Evolutionary conservation across 2,888 invertebrate species (phyloP).

Genomic region (Leptogaster cylindrica): DNA sequence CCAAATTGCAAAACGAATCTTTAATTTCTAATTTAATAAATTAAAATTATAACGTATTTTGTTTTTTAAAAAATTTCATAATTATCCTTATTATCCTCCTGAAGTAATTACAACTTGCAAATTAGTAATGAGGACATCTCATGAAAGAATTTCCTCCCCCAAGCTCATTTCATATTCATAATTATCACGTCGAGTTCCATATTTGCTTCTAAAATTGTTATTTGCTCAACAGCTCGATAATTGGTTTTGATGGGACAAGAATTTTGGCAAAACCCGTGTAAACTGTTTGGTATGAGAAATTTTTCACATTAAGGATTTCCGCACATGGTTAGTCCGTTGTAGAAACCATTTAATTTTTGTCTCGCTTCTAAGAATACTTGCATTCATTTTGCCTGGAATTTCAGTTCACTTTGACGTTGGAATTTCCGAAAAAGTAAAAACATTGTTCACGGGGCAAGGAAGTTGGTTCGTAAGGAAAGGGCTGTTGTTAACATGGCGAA

Average conservation of each 20-base stretch:
- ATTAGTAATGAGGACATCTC: constrained; percentile 17
- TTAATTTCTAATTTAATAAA: no score
- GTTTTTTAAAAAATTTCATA: neutral
- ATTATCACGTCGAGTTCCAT: constrained; percentile 32
- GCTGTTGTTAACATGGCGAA: constrained; percentile 33
- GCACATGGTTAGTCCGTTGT: constrained; percentile 10
- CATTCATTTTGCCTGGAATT: constrained; percentile 30
- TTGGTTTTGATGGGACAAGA: constrained; percentile 17
- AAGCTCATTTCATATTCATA: constrained; percentile 28
- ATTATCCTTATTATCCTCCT: neutral
- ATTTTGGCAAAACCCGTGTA: no score
- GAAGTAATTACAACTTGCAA: constrained; percentile 14
- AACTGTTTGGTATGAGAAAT: no score
- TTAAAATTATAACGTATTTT: no score
- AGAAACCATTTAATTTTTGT: neutral
- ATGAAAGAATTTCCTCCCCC: neutral
- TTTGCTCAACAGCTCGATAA: constrained; percentile 31
- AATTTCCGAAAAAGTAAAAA: constrained; percentile 2
- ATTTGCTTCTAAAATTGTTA: constrained; percentile 29
- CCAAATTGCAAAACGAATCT: no score
- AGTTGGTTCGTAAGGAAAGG: neutral
- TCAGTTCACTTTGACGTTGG: neutral
- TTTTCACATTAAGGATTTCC: neutral
- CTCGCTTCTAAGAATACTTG: constrained; percentile 12
- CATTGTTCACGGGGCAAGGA: neutral